Percentiles rank a stretch among this genome's conserved stretches.
phyloP scores from a whole-genome alignment of 2,113 vertebrate genomes.

The Caranx ignobilis region DNA sequence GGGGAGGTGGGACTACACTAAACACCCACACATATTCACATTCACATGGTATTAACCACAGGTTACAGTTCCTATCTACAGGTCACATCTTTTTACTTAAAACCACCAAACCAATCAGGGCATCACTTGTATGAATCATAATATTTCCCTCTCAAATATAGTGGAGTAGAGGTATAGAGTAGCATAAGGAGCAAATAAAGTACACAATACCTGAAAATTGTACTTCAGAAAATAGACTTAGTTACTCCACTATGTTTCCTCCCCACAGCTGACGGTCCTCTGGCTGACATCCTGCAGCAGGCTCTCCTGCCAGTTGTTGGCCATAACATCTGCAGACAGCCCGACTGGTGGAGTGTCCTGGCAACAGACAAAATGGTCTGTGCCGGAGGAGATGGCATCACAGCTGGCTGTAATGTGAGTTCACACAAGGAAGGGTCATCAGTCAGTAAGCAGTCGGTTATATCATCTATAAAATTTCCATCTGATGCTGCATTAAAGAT shows the following conservation, averaged over 20 bases:
- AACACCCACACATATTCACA: no score
- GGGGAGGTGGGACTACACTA: no score
- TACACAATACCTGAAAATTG: background rate
- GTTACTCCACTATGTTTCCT: background rate
- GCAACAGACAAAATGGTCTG: conserved; percentile 88
- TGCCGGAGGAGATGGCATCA: conserved; percentile 87
- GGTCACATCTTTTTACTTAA: no score
- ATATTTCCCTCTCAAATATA: background rate
- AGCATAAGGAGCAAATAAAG: background rate
- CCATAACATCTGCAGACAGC: conserved; percentile 78
- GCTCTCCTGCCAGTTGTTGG: conserved; percentile 88
- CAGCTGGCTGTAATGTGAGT: conserved; percentile 89
- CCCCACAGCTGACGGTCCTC: conserved; percentile 82
- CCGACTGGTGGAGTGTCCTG: conserved; percentile 86
- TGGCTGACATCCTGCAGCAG: conserved; percentile 87
- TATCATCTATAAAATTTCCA: background rate
- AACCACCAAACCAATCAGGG: no score
- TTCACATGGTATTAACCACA: no score
- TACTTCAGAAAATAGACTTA: background rate
- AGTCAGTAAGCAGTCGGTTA: background rate
- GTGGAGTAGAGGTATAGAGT: background rate
- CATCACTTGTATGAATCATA: no score
- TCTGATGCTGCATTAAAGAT: background rate
- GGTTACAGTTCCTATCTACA: no score
- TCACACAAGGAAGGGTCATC: background rate